Evolutionary conservation across 2,113 vertebrate genomes (phyloP).

Genomic region (Lepus timidus): DNA sequence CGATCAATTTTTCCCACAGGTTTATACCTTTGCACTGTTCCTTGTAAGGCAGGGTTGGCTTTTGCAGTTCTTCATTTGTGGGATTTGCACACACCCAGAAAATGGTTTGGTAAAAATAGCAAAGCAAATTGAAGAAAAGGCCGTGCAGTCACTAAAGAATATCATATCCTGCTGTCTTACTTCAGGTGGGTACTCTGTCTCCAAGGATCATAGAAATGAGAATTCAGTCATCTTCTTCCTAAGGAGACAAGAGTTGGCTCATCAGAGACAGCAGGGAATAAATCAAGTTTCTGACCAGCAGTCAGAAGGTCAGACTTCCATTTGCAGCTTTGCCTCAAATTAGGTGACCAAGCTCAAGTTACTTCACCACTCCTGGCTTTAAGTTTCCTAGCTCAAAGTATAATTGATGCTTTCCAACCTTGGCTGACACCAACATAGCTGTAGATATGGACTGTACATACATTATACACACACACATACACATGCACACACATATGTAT

Average conservation of each 20-base stretch:
- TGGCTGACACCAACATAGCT: background rate
- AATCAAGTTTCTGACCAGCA: background rate
- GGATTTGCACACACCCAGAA: background rate
- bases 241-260: background rate
- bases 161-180: background rate
- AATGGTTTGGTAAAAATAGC: background rate
- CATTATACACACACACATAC: too few species aligned
- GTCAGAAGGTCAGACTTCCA: background rate
- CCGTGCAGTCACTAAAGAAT: background rate
- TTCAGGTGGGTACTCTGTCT: background rate
- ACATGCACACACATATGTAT: accelerated
- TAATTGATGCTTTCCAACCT: background rate
- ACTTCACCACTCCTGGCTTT: background rate
- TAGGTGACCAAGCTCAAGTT: background rate
- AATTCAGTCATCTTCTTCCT: background rate
- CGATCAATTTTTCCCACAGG: background rate
- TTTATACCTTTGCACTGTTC: background rate
- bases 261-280: background rate
- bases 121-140: background rate
- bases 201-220: background rate
- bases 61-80: background rate
- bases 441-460: background rate
- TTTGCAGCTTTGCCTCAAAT: background rate
- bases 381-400: background rate
- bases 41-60: background rate